Evolutionary conservation across 2,888 invertebrate species (phyloP).

Genomic region (Dasysyrphus albostriatus): DNA sequence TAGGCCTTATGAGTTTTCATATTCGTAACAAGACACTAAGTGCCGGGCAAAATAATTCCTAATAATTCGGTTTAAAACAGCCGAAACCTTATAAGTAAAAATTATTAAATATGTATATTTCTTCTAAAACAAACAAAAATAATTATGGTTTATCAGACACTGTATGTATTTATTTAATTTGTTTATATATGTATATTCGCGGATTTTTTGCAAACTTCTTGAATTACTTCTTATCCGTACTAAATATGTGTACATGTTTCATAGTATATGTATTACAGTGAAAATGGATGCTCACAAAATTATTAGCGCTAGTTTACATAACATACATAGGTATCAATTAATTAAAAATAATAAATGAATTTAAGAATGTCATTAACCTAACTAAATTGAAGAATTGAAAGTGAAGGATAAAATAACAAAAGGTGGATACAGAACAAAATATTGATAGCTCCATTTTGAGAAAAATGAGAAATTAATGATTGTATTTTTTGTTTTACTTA

Average conservation of each 20-base stretch:
- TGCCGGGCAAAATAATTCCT: too few species aligned
- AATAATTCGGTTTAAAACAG: not conserved
- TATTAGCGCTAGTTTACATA: constrained; percentile 27
- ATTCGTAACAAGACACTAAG: too few species aligned
- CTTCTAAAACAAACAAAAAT: constrained; percentile 6
- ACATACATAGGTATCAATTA: constrained; percentile 31
- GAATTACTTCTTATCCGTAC: constrained; percentile 24
- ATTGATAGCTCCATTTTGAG: not conserved
- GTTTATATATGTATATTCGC: constrained; percentile 1
- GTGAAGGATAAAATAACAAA: constrained; percentile 6
- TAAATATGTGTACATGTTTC: constrained; percentile 9
- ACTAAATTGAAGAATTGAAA: constrained; percentile 20
- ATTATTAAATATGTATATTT: not conserved
- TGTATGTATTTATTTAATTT: constrained; percentile 21
- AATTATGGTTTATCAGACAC: constrained; percentile 10
- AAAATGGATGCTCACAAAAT: constrained; percentile 26
- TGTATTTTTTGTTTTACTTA: constrained; percentile 11
- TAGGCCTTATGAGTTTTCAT: too few species aligned
- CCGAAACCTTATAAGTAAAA: not conserved
- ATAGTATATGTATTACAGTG: constrained; percentile 22
- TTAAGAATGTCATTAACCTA: constrained; percentile 42
- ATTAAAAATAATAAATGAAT: constrained; percentile 12
- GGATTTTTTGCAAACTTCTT: constrained; percentile 32
- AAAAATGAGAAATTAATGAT: constrained; percentile 19
- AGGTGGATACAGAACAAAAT: constrained; percentile 8